These are phyloP conservation scores for Lysiphlebus fabarum DNA, from an alignment of 1,140 invertebrate genomes.

Conservation along the genomic window DNA sequence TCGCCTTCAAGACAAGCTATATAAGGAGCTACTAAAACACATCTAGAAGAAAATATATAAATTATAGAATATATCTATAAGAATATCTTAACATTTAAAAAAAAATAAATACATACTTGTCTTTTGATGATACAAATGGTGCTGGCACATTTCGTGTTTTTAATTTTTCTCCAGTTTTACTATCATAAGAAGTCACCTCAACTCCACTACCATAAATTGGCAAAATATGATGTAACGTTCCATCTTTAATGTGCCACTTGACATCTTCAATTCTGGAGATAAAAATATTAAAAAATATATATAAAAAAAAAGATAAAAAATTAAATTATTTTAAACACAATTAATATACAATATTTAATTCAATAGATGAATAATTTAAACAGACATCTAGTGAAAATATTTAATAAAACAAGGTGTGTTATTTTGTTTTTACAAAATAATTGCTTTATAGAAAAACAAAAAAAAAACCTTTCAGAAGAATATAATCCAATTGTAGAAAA, in stretches of 20 bases:
- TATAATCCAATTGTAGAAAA: slow-evolving; percentile 51
- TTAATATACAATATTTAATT: neutral
- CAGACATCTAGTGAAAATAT: slow-evolving; percentile 12
- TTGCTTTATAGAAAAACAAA: slow-evolving; percentile 28
- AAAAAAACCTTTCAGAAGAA: slow-evolving; percentile 46
- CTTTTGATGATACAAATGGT: slow-evolving; percentile 62
- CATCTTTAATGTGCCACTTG: slow-evolving; percentile 63
- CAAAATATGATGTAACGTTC: slow-evolving; percentile 65
- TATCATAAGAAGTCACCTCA: slow-evolving; percentile 68
- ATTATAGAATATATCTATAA: slow-evolving; percentile 2
- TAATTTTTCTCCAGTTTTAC: slow-evolving; percentile 64
- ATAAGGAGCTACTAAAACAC: slow-evolving; percentile 62
- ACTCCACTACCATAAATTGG: slow-evolving; percentile 64
- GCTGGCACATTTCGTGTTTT: slow-evolving; percentile 62
- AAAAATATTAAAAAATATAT: slow-evolving; percentile 20
- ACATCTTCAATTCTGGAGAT: slow-evolving; percentile 46
- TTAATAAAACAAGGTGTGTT: slow-evolving; percentile 1
- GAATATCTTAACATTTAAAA: slow-evolving; percentile 19
- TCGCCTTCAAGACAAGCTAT: slow-evolving; percentile 61
- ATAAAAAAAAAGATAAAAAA: neutral
- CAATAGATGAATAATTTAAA: slow-evolving; percentile 9
- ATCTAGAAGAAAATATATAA: slow-evolving; percentile 54
- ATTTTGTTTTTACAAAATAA: slow-evolving; percentile 16
- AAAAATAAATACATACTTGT: slow-evolving; percentile 48
- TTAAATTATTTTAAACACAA: slow-evolving; percentile 18